Evolutionary conservation across 2,888 invertebrate genomes (phyloP).

Genomic region (Phrixothrix hirtus): DNA sequence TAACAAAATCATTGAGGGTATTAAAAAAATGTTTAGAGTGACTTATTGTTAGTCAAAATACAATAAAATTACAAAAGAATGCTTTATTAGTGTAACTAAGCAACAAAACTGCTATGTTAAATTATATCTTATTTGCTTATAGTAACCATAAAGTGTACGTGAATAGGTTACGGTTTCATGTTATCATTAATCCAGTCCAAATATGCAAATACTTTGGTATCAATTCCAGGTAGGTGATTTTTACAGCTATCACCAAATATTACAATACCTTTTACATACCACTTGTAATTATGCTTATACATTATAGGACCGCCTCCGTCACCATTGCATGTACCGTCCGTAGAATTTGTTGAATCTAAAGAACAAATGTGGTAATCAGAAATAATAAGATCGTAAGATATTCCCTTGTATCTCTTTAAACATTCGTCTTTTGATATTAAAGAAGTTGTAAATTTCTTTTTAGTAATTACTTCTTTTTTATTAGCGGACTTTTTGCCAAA

Average conservation of each 20-base stretch:
- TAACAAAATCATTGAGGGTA: too few relatives aligned
- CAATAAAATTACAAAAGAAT: too few relatives aligned
- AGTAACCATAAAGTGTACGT: too few relatives aligned
- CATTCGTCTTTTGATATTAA: slow-evolving; percentile 5
- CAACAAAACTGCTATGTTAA: too few relatives aligned
- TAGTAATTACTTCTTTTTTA: neutral
- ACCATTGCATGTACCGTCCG: slow-evolving; percentile 3
- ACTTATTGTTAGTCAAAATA: too few relatives aligned
- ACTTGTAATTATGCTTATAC: neutral
- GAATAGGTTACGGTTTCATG: slow-evolving; percentile 1
- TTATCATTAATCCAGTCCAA: slow-evolving; percentile 8
- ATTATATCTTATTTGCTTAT: too few relatives aligned
- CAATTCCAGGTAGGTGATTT: neutral
- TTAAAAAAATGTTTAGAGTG: too few relatives aligned
- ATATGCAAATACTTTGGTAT: slow-evolving; percentile 1
- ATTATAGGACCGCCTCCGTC: slow-evolving; percentile 16
- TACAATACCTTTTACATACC: slow-evolving; percentile 6
- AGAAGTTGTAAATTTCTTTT: slow-evolving; percentile 2
- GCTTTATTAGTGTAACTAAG: too few relatives aligned
- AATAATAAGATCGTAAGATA: neutral
- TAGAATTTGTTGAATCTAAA: neutral
- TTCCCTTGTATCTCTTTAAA: neutral
- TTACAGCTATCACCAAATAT: neutral
- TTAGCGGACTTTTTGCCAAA: neutral
- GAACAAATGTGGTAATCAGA: slow-evolving; percentile 2